Evolutionary conservation across 2,113 vertebrate species (phyloP), one percentile per base, ranked within the genome.

Genomic region (Pangasianodon hypophthalmus): DNA sequence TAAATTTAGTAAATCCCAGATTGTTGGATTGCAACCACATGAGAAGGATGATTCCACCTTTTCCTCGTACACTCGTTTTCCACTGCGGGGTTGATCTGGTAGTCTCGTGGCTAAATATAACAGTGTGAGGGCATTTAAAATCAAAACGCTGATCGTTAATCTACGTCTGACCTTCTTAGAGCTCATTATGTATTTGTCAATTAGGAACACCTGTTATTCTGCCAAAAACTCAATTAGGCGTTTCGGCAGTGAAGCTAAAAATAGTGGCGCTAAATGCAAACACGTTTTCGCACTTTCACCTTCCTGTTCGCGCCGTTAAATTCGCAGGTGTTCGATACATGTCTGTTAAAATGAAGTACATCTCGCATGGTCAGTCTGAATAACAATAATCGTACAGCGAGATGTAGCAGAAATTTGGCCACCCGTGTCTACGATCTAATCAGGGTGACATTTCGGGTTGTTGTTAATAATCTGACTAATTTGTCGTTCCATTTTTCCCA

Each of bases 161-260:
- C 93, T 93, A 93, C 93, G 92, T 91, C 90, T 89, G 73, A 92
- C 95, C 94, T 95, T 94, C 58, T 41, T 89, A 88, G 88, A 84
- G 56, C 89, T 90, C 89, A 81, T 92, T 91, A 94, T 94, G 95
- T 93, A 91, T 93, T 92, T 88, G 58, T 91, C 94, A 95, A 96
- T 96, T 95, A 96, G 85, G 88, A 92, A 94, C 95, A 96, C 94
- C 95, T 96, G 95, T 94, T 96, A 93, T 93, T 95, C 91, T 93
- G 93, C 93, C 96, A 95, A 96, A 95, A 94, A 93, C 91, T 89
- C 95, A 95, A 96, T 96, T 95, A 95, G 94, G 93, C 93, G 94
- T 93, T 95, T 94, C 94, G 93, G 95, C 95, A 94, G 93, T 94
- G 58, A 89, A 94, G 92, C 94, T 94, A 93, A 94, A 96, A 95